These are phyloP conservation scores for Anguilla marmorata DNA, from an alignment of 2,797 vertebrate species.

Conservation along the genomic window DNA sequence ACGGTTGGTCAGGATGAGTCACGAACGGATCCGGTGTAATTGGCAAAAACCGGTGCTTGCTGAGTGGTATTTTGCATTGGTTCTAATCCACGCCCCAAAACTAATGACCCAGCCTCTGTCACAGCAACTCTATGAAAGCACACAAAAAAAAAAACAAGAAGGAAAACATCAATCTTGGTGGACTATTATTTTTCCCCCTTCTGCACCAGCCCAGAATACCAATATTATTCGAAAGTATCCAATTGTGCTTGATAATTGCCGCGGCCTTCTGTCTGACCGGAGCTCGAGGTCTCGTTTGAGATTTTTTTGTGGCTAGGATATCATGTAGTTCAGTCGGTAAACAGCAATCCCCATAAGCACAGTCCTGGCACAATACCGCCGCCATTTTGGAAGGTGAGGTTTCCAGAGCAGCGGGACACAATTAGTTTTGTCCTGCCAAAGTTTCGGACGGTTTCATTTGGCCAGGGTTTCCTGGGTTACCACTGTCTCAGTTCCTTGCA, in stretches of 20 bases:
- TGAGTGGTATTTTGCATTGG: not conserved
- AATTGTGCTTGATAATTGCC: not conserved
- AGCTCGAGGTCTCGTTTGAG: not conserved
- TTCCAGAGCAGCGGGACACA: not conserved
- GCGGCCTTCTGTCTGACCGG: not conserved
- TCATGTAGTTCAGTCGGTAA: not conserved
- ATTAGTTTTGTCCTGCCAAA: not conserved
- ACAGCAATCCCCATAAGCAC: not conserved
- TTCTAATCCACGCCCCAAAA: not conserved
- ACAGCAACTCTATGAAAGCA: not conserved
- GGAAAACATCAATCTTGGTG: not conserved
- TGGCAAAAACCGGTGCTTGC: not conserved
- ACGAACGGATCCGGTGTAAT: not conserved
- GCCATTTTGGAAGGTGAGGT: not conserved
- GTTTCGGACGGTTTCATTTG: not conserved
- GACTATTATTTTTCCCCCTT: not conserved
- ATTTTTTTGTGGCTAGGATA: not conserved
- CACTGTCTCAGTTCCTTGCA: not conserved
- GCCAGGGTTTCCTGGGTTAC: not conserved
- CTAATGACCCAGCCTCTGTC: not conserved
- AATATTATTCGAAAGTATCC: not conserved
- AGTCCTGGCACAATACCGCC: not conserved
- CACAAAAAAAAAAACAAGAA: not conserved
- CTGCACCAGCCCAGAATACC: not conserved
- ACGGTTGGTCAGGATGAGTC: not conserved